Evolutionary conservation across 1,140 invertebrate genomes (phyloP).

Genomic region (Drosophila ironensis): DNA sequence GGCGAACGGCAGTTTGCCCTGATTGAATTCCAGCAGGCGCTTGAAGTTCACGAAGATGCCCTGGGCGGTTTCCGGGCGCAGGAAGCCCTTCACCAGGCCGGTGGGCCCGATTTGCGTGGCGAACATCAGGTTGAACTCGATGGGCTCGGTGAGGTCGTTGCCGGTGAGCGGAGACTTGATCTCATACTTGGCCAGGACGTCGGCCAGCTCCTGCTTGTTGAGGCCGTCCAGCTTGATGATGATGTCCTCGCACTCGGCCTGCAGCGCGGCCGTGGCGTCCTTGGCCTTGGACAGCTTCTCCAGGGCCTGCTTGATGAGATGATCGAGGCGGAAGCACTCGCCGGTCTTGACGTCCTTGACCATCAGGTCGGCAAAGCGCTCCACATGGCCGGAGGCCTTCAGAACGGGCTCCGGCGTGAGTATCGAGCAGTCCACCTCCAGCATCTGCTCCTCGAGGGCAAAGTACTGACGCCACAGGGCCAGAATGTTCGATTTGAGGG

Average conservation of each 20-base stretch:
- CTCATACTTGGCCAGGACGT: constrained; percentile 91
- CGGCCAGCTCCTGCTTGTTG: constrained; percentile 94
- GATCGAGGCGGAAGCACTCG: constrained; percentile 98
- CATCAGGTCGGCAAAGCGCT: constrained; percentile 99
- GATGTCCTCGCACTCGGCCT: constrained; percentile 91
- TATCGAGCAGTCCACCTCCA: constrained; percentile 99
- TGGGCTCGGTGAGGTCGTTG: constrained; percentile 96
- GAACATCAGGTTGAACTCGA: constrained; percentile 99
- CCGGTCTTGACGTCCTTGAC: constrained; percentile 98
- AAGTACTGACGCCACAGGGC: constrained; percentile 98
- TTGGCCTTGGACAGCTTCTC: constrained; percentile 95
- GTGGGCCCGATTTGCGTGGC: constrained; percentile 98
- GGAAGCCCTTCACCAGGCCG: constrained; percentile 95
- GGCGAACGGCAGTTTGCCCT: constrained; percentile 97
- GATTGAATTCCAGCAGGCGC: constrained; percentile 97
- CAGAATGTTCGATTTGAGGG: constrained; percentile 97
- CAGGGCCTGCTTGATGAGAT: constrained; percentile 98
- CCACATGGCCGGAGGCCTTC: constrained; percentile 99
- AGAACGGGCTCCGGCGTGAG: constrained; percentile 98
- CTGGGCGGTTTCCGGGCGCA: constrained; percentile 99
- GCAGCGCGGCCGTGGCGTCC: constrained; percentile 87
- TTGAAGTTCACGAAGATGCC: constrained; percentile 99
- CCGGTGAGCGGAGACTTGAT: constrained; percentile 98
- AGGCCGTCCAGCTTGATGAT: constrained; percentile 93
- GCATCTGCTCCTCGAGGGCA: constrained; percentile 98